Conservation (phyloP, 2,888 invertebrate species). For the Eilema sororculum region DNA sequence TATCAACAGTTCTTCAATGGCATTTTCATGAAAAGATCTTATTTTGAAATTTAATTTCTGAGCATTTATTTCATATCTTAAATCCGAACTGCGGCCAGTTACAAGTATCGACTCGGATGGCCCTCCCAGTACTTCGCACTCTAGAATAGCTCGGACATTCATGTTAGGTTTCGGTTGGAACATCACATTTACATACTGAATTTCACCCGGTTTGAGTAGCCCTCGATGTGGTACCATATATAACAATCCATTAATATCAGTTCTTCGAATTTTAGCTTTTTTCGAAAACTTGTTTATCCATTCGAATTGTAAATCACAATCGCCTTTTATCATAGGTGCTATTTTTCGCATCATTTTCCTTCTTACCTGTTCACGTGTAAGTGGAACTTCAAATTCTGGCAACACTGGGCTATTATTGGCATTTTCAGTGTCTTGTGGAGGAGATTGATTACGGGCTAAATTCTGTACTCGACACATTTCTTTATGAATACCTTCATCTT, state of each 20-base stretch:
- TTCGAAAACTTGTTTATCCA: constrained; percentile 73
- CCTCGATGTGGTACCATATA: constrained; percentile 83
- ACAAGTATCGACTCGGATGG: constrained; percentile 83
- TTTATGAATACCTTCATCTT: constrained; percentile 34
- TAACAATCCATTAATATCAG: constrained; percentile 71
- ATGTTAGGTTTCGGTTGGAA: constrained; percentile 80
- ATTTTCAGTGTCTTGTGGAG: background rate
- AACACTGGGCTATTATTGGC: background rate
- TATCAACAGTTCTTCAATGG: constrained; percentile 71
- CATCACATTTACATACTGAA: constrained; percentile 79
- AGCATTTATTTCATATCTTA: constrained; percentile 82
- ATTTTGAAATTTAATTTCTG: constrained; percentile 78
- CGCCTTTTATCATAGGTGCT: constrained; percentile 68
- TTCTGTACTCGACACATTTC: constrained; percentile 21
- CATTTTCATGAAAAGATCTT: constrained; percentile 76
- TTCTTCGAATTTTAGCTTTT: constrained; percentile 47
- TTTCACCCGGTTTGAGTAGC: constrained; percentile 82
- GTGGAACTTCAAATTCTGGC: constrained; percentile 17
- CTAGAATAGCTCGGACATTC: constrained; percentile 75
- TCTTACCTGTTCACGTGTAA: constrained; percentile 33
- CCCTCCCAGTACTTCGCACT: constrained; percentile 87
- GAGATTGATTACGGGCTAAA: background rate
- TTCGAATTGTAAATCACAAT: constrained; percentile 63
- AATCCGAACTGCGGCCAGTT: constrained; percentile 82
- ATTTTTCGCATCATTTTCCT: constrained; percentile 63